Conservation (phyloP, 2,888 invertebrate genomes). For the Hypercompe scribonia region DNA sequence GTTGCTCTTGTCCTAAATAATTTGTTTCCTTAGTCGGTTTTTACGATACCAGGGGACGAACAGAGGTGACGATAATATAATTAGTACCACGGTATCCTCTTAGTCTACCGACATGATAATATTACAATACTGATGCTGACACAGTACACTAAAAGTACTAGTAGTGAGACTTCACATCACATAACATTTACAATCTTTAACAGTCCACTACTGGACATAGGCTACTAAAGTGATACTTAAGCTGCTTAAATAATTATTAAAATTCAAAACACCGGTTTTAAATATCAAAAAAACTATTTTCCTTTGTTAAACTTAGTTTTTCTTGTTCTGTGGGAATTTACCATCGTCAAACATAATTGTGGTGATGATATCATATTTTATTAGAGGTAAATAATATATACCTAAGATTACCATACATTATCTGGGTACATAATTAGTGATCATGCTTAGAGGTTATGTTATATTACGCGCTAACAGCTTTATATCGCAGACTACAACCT, state of each 20-base stretch:
- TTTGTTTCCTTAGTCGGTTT: no score
- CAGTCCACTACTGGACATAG: no score
- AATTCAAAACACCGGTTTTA: background rate
- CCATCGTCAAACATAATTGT: slow-evolving; percentile 4
- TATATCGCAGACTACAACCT: no score
- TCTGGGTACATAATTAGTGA: background rate
- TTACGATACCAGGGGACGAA: no score
- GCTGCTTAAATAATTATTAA: background rate
- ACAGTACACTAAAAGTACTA: no score
- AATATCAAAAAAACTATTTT: background rate
- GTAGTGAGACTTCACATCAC: no score
- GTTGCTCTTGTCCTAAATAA: no score
- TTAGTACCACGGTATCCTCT: no score
- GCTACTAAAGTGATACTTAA: background rate
- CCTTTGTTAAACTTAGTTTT: background rate
- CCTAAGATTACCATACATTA: background rate
- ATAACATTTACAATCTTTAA: no score
- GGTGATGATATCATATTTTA: slow-evolving; percentile 1
- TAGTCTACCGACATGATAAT: no score
- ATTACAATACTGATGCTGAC: no score
- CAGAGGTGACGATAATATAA: no score
- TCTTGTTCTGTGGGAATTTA: slow-evolving; percentile 3
- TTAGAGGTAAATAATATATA: background rate
- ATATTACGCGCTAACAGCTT: background rate
- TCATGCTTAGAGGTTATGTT: background rate